Base-by-base conservation (phyloP, 2,113 vertebrate genomes). In the Chionodraco myersi region DNA sequence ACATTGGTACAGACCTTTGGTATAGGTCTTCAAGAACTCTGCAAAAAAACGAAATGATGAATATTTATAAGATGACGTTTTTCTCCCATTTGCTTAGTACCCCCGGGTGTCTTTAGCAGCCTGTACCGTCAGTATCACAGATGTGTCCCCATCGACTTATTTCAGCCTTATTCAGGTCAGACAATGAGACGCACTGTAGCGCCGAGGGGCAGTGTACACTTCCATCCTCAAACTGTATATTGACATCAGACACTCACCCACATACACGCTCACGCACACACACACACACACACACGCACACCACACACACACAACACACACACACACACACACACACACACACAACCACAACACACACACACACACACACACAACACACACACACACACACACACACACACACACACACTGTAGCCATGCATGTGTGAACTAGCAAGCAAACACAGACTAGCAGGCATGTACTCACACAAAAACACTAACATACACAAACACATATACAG, bases 401-500 rank as follows among this genome's bases (percentile, higher is more conserved):
- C 74, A 61, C 41, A 36, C 14, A 48, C 3, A 73, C 58, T 23
- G 26, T 16, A 41, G 13, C 10, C 30, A 60, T n/a, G 14, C 49
- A 30, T 23, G 47, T 52, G 48, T 44, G 57, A 54, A 71, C 30
- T 62, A 44, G 44, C 18, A 0, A 44, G 48, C 67, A 68, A 52
- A 58, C 68, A 59, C 61, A 79, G 45, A 58, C 5, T 2, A 65
- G 63, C 56, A 66, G 26, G 54, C 47, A 58, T 71, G 60, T 70
- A 16, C 56, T 72, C 48, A 47, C 57, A 75, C 60, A 75, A 56
- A 75, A 56, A 74, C 54, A 48, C 81, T 66, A n/a, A 72, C 70
- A 68, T 49, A 68, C 82, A 84, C 84, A 80, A 80, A 73, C 90
- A 82, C 75, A 45, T 61, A 83, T 52, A 85, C 5, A 6, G 59